Base-by-base conservation (phyloP, 2,113 vertebrate species). In the Glaucidium brasilianum region DNA sequence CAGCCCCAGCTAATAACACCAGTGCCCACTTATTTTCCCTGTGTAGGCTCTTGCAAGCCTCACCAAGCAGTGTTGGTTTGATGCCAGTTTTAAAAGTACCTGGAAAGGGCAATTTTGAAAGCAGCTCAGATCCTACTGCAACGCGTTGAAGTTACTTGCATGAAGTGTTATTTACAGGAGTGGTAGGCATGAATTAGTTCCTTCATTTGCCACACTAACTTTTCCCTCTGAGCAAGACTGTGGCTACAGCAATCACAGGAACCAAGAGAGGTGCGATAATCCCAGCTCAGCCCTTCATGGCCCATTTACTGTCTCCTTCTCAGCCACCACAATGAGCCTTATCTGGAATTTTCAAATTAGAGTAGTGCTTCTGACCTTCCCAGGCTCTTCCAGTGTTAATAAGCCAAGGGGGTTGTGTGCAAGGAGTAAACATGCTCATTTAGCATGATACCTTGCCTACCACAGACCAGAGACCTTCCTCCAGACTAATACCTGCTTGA, bases 111-210 rank as follows among this genome's bases (percentile, higher is more conserved):
- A 39, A 22, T 87, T 72, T 19, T 53, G 52, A 29, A 37, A 52
- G 50, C 4, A 52, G 23, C 27, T 67, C 34, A 2, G 34, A 58
- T 20, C 45, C 23, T 7, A 2, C 49, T 68, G 17, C 45, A 32
- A 2, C 13, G 1, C 1, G 1, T 41, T 34, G 55, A 20, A 25
- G 56, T 20, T 21, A 3, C 41, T 11, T 4, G 8, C 32, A 3
- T 1, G 5, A 39, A 11, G 34, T 0, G 25, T 16, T 66, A 26
- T 1, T 13, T 5, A 12, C 55, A 64, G 81, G 29, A 45, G 56
- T 1, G 5, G 34, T 10, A 17, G 26, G 47, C 41, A 45, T 35
- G 17, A 47, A 47, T 22, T 16, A 13, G 66, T 69, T 22, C 69
- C 78, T 74, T 43, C 2, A 11, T 43, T 37, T 74, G 15, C 60